These are phyloP conservation scores for Acanthaster planci DNA, from an alignment of 35 echinoderm and acorn worm species.

Conservation along the genomic window DNA sequence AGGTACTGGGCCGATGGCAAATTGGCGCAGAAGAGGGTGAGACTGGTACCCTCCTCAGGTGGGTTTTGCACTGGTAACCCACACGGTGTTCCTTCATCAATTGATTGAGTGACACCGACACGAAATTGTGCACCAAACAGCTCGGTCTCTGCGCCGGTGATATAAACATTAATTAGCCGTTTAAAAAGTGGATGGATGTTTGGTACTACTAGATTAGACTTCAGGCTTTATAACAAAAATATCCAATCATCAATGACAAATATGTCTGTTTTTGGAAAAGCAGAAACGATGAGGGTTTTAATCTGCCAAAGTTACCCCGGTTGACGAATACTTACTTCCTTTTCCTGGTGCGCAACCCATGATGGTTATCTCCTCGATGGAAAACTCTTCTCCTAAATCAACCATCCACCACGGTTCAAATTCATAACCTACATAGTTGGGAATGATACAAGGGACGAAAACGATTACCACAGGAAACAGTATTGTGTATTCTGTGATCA, in stretches of 20 bases:
- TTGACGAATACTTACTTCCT: constrained; percentile 1
- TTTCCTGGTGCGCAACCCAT: background rate
- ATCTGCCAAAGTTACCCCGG: no score
- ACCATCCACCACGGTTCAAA: constrained; percentile 3
- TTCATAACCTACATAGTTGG: background rate
- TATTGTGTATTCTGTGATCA: no score
- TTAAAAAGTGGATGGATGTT: no score
- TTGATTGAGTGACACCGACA: background rate
- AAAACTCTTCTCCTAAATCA: background rate
- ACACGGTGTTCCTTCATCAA: background rate
- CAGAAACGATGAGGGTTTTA: no score
- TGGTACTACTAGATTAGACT: no score
- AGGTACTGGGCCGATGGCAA: background rate
- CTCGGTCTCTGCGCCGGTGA: constrained; percentile 8
- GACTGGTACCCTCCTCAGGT: background rate
- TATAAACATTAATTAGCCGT: no score
- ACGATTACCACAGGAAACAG: no score
- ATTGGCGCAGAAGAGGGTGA: background rate
- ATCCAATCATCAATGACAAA: no score
- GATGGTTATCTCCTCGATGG: background rate
- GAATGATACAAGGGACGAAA: no score
- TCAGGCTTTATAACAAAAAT: no score
- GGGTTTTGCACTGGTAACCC: background rate
- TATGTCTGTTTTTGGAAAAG: no score
- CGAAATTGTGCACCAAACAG: background rate